These are phyloP conservation scores for Notolabrus celidotus DNA, from an alignment of 2,797 vertebrate species.

Conservation along the genomic window DNA sequence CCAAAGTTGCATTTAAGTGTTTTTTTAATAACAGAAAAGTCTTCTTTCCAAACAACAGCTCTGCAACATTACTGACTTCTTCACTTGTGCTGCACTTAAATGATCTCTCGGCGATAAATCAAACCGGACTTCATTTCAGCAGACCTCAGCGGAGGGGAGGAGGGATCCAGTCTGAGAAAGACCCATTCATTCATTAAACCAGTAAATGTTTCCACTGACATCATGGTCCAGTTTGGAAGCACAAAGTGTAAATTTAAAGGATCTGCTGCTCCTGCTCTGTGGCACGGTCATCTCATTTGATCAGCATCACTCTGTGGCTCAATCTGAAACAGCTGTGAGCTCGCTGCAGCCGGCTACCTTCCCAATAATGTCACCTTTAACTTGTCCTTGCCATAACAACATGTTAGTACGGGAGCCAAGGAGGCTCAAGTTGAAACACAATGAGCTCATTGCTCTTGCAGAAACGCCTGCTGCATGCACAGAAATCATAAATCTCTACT, in stretches of 20 bases:
- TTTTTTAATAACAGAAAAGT: too few relatives aligned
- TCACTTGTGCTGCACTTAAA: not conserved
- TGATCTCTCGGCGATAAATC: not conserved
- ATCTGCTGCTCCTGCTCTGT: conserved; percentile 47
- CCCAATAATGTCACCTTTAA: conserved; percentile 16
- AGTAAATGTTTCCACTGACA: conserved; percentile 74
- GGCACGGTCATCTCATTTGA: conserved; percentile 40
- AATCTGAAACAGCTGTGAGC: conserved; percentile 61
- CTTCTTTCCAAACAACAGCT: not conserved
- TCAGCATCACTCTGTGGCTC: conserved; percentile 39
- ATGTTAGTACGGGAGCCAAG: conserved; percentile 9
- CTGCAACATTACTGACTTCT: not conserved
- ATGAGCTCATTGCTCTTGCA: conserved; percentile 24
- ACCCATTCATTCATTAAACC: conserved; percentile 57
- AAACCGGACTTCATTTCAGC: not conserved
- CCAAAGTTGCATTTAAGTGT: too few relatives aligned
- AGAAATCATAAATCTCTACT: conserved; percentile 33
- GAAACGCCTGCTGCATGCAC: conserved; percentile 7
- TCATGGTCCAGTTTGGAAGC: conserved; percentile 58
- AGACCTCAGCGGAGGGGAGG: conserved; percentile 6
- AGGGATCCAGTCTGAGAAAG: conserved; percentile 19
- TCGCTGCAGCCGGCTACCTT: not conserved
- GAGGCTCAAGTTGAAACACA: conserved; percentile 4
- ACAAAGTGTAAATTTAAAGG: conserved; percentile 49
- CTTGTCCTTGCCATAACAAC: conserved; percentile 7